Evolutionary conservation across 2,113 vertebrate genomes (phyloP).

Genomic region (Podiceps cristatus): DNA sequence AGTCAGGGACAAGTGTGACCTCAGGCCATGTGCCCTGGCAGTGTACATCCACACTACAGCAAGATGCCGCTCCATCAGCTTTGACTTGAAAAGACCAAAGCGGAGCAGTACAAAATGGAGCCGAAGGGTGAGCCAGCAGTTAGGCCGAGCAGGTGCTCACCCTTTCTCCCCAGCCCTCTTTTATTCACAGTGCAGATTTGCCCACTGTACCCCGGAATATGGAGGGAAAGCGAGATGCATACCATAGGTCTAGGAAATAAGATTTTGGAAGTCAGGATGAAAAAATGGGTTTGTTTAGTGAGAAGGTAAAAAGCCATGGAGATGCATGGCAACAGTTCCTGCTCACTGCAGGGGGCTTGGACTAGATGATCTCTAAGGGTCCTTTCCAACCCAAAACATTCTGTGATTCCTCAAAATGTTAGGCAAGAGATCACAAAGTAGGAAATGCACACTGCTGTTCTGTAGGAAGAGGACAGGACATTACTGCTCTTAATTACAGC

Average conservation of each 20-base stretch:
- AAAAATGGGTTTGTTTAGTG: background rate
- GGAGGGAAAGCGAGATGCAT: background rate
- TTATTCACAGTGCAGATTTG: background rate
- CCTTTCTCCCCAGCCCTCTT: background rate
- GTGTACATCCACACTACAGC: accelerated
- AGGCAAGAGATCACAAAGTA: background rate
- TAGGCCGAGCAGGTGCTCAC: background rate
- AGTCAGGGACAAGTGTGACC: background rate
- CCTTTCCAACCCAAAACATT: too few species aligned
- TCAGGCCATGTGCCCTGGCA: background rate
- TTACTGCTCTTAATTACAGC: background rate
- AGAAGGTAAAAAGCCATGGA: background rate
- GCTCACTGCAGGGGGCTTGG: too few species aligned
- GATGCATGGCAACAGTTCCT: accelerated
- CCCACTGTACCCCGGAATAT: background rate
- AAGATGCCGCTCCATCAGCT: background rate
- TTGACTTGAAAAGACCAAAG: background rate
- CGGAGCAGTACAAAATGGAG: background rate
- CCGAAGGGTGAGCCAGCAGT: background rate
- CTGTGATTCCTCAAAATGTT: background rate
- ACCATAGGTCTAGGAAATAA: background rate
- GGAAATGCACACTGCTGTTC: background rate
- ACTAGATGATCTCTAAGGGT: too few species aligned
- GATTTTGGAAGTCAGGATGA: background rate
- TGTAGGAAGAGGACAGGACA: background rate